Conservation (phyloP, 2,888 invertebrate species). For the Cheilosia grossa region DNA sequence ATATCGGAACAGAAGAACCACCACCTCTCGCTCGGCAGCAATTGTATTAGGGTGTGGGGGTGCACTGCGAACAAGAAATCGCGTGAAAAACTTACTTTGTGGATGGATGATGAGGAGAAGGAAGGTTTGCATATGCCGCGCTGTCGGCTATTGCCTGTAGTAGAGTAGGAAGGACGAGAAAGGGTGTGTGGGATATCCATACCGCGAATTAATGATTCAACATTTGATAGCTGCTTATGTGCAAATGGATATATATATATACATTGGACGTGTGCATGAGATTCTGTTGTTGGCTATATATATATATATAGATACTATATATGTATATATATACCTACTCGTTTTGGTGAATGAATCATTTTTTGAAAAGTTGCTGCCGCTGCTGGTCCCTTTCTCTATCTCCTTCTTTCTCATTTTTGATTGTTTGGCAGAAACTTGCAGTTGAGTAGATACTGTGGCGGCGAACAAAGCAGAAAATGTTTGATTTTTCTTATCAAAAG, state of each 20-base stretch:
- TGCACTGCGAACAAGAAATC: slow-evolving; percentile 55
- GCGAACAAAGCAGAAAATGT: slow-evolving; percentile 38
- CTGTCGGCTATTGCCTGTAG: slow-evolving; percentile 19
- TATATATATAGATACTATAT: neutral
- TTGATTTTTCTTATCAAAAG: slow-evolving; percentile 67
- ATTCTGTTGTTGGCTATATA: slow-evolving; percentile 40
- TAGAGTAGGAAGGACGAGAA: slow-evolving; percentile 64
- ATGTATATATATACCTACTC: slow-evolving; percentile 35
- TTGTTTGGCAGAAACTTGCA: slow-evolving; percentile 33
- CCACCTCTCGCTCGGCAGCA: slow-evolving; percentile 10
- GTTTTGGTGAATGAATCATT: slow-evolving; percentile 69
- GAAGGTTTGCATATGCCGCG: slow-evolving; percentile 44
- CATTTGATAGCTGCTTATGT: slow-evolving; percentile 61
- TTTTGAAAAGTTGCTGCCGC: slow-evolving; percentile 34
- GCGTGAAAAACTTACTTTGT: slow-evolving; percentile 61
- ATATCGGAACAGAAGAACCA: slow-evolving; percentile 1
- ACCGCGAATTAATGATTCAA: slow-evolving; percentile 73
- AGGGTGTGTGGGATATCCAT: slow-evolving; percentile 73
- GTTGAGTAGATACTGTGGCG: neutral
- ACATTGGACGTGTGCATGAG: slow-evolving; percentile 42
- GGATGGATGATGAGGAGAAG: slow-evolving; percentile 12
- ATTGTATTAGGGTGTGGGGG: slow-evolving; percentile 62
- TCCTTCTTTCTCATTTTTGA: slow-evolving; percentile 48
- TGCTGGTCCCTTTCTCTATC: slow-evolving; percentile 43
- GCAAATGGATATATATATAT: slow-evolving; percentile 4